phyloP scores from a whole-genome alignment of 1,140 invertebrate species.

The Drosophila saltans region DNA sequence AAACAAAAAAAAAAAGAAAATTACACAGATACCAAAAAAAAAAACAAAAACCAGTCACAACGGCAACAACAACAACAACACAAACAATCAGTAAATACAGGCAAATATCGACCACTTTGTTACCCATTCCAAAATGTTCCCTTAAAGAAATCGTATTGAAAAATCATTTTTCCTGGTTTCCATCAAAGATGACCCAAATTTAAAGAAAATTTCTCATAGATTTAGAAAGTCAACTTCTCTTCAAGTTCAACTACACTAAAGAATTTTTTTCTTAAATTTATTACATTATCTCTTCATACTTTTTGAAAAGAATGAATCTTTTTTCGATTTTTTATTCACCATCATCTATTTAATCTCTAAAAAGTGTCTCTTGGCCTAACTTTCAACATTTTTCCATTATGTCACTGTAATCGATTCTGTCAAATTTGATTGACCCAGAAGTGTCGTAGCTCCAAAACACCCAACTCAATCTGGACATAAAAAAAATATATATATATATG shows the following conservation, averaged over 20 bases:
- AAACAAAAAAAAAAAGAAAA: constrained; percentile 1
- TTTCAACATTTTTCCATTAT: not conserved
- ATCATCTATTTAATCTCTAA: too few species aligned
- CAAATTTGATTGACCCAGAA: constrained; percentile 4
- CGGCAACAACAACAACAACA: constrained; percentile 25
- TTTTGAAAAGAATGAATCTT: too few species aligned
- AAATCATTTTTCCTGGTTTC: too few species aligned
- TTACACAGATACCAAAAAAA: not conserved
- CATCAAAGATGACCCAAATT: too few species aligned
- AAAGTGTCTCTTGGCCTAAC: too few species aligned
- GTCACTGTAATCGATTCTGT: not conserved
- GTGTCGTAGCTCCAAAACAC: not conserved
- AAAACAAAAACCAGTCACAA: not conserved
- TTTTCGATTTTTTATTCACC: too few species aligned
- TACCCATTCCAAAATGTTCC: constrained; percentile 2
- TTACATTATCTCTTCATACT: too few species aligned
- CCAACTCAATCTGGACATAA: not conserved
- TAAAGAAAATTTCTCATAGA: too few species aligned
- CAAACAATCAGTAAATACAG: not conserved
- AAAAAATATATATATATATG: not conserved
- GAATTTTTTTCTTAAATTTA: too few species aligned
- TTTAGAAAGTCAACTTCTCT: too few species aligned
- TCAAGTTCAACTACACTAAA: too few species aligned
- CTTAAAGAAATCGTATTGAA: too few species aligned
- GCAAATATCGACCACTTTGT: not conserved